Evolutionary conservation across 2,888 invertebrate genomes (phyloP).

Genomic region (Amaurobius ferox): DNA sequence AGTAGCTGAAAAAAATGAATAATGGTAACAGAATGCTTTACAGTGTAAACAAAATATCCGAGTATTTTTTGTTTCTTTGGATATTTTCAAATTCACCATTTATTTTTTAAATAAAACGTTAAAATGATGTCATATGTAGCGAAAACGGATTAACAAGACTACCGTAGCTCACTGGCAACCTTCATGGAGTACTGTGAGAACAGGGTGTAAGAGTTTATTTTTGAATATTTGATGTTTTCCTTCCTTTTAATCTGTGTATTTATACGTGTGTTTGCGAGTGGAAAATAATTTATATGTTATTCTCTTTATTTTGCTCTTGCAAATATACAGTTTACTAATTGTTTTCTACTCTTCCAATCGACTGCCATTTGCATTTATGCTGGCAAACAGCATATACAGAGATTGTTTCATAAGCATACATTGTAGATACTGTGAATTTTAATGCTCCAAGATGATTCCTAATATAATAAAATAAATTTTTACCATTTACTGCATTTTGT

Average conservation of each 20-base stretch:
- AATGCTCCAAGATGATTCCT: slow-evolving; percentile 64
- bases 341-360: slow-evolving; percentile 19
- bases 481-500: slow-evolving; percentile 37
- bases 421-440: slow-evolving; percentile 65
- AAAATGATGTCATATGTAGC: too few relatives aligned
- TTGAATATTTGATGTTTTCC: not conserved
- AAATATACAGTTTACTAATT: not conserved
- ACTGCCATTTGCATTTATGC: slow-evolving; percentile 45
- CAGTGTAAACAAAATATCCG: too few relatives aligned
- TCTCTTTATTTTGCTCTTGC: not conserved
- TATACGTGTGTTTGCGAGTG: not conserved
- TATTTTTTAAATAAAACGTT: too few relatives aligned
- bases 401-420: slow-evolving; percentile 51
- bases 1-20: too few relatives aligned
- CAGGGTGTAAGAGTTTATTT: not conserved
- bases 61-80: too few relatives aligned
- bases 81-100: too few relatives aligned
- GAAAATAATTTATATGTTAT: not conserved
- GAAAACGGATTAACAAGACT: too few relatives aligned
- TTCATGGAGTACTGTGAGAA: too few relatives aligned
- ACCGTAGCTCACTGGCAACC: too few relatives aligned
- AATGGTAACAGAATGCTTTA: too few relatives aligned
- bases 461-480: slow-evolving; percentile 63
- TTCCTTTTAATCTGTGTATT: not conserved
- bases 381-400: slow-evolving; percentile 28